Evolutionary conservation across 2,113 vertebrate genomes (phyloP).

Genomic region (Promerops cafer): DNA sequence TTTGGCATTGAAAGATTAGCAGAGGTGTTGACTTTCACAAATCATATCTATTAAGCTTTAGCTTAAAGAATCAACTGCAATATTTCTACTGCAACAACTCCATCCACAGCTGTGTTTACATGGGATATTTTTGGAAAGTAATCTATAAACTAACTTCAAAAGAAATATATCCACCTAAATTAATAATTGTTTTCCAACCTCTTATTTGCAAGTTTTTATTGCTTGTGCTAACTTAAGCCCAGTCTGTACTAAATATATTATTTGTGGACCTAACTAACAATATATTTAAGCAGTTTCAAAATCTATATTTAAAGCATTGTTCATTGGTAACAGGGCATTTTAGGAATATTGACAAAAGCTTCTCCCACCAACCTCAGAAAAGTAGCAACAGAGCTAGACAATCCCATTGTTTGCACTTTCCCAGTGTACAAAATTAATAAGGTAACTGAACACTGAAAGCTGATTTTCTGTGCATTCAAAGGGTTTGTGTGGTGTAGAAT

Average conservation of each 20-base stretch:
- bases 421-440: not conserved
- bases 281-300: not conserved
- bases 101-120: not conserved
- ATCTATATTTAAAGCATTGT: not conserved
- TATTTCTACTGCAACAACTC: not conserved
- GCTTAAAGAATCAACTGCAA: constrained; percentile 61
- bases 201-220: not conserved
- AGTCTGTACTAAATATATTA: not conserved
- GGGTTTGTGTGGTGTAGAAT: not conserved
- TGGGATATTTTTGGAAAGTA: not conserved
- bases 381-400: not conserved
- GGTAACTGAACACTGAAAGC: not conserved
- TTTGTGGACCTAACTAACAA: not conserved
- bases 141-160: not conserved
- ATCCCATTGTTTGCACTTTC: not conserved
- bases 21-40: constrained; percentile 74
- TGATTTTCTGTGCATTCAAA: not conserved
- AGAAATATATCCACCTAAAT: not conserved
- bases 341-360: not conserved
- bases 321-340: not conserved
- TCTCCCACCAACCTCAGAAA: not conserved
- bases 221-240: not conserved
- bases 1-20: constrained; percentile 75
- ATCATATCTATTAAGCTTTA: constrained; percentile 74
- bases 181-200: not conserved